These are phyloP conservation scores for Gandaritis pyraliata DNA, from an alignment of 2,888 invertebrate genomes.

Conservation along the genomic window DNA sequence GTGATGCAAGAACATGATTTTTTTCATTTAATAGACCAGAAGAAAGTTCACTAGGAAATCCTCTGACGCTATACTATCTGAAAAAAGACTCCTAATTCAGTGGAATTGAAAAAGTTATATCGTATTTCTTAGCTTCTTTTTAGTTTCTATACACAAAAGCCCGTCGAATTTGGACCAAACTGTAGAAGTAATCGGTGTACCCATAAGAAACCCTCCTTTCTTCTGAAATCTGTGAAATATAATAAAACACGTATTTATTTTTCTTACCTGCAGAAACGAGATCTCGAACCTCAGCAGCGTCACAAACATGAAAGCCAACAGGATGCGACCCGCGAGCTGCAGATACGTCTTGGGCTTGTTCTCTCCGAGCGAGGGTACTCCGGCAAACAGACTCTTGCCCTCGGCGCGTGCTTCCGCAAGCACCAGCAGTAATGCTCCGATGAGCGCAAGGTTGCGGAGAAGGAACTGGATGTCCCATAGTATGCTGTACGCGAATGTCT, in stretches of 20 bases:
- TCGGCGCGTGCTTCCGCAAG: conserved; percentile 98
- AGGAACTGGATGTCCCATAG: conserved; percentile 99
- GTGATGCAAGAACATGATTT: too few species aligned
- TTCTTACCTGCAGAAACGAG: conserved; percentile 91
- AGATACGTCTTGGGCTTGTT: conserved; percentile 98
- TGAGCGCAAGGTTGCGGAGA: conserved; percentile 97
- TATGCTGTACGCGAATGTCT: conserved; percentile 98
- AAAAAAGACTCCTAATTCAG: too few species aligned
- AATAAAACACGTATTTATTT: not conserved
- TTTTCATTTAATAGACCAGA: too few species aligned
- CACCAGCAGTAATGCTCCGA: conserved; percentile 97
- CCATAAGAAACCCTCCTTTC: too few species aligned
- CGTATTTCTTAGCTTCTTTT: too few species aligned
- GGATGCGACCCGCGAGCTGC: conserved; percentile 96
- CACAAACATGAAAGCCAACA: conserved; percentile 99
- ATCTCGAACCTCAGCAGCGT: conserved; percentile 97
- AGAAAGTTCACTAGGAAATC: too few species aligned
- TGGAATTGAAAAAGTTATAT: too few species aligned
- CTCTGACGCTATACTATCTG: too few species aligned
- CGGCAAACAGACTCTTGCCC: conserved; percentile 97
- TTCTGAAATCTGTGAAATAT: too few species aligned
- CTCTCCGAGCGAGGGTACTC: conserved; percentile 95
- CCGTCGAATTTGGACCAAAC: too few species aligned
- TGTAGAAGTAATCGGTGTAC: too few species aligned
- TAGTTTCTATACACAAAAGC: too few species aligned